phyloP scores from a whole-genome alignment of 2,797 vertebrate species.

The Silurus aristotelis region DNA sequence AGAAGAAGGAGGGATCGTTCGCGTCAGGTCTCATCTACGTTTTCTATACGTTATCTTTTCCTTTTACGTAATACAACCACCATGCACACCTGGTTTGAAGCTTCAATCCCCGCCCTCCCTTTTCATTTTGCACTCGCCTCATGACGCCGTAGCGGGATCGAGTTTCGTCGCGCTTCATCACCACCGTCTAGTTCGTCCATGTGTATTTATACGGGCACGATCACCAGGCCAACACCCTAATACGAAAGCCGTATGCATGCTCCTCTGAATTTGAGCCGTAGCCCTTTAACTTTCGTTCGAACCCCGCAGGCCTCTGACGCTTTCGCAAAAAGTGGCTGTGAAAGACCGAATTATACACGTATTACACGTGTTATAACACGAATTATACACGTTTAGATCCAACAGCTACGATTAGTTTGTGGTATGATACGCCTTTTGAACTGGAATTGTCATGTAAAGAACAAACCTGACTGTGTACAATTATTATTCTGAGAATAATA shows the following conservation, averaged over 20 bases:
- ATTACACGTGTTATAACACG: not conserved
- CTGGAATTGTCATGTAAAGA: constrained; percentile 60
- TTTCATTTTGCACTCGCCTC: constrained; percentile 4
- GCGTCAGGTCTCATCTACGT: not conserved
- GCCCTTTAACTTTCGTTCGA: constrained; percentile 55
- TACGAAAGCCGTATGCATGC: constrained; percentile 53
- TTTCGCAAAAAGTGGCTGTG: constrained; percentile 56
- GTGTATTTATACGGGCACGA: constrained; percentile 1
- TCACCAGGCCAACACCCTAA: constrained; percentile 50
- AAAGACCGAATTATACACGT: constrained; percentile 47
- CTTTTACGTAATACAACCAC: constrained; percentile 9
- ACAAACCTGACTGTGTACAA: constrained; percentile 70
- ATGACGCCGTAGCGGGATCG: not conserved
- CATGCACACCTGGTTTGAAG: constrained; percentile 27
- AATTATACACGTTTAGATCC: constrained; percentile 47
- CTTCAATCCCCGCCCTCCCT: not conserved
- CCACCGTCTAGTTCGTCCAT: not conserved
- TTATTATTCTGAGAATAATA: constrained; percentile 77
- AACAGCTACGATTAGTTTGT: constrained; percentile 38
- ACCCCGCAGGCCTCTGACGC: constrained; percentile 42
- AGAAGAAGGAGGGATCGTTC: no score
- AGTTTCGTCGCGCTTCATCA: not conserved
- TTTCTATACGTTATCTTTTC: constrained; percentile 9
- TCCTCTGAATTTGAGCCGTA: constrained; percentile 44
- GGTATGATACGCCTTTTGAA: constrained; percentile 35